Base-by-base conservation (phyloP, 2,113 vertebrate species). In the Himantopus leucocephalus region DNA sequence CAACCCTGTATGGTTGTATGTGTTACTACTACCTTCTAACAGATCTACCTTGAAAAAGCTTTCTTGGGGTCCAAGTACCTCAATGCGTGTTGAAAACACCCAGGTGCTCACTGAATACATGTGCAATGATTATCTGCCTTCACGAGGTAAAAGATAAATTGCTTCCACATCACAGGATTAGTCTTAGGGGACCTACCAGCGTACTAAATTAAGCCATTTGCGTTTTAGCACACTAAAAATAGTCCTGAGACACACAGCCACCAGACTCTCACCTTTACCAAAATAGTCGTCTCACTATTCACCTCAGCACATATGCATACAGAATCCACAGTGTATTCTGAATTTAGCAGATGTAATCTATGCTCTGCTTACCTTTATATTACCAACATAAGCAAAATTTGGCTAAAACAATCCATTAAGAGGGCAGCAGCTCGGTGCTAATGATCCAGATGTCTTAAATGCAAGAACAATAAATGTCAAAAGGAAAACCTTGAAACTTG, bases 251-350 rank as follows among this genome's bases (percentile, higher is more conserved):
- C 24, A 29, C 17, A n/a, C 8, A 70, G 66, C 52, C 37, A 8
- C n/a, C 12, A 8, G 56, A 26, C 9, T 18, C 50, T 83, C 67
- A 88, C 67, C 68, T 88, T 50, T 14, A 88, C 21, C 45, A 37
- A 53, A 35, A 55, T 0, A 2, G 0, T 2, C 7, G 50, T 10
- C 11, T 62, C 18, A 4, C 64, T 62, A 4, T 3, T 18, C 41
- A 77, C 20, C 68, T 66, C 60, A 63, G 47, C 64, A 56, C 14
- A 6, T 2, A 53, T 0, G 7, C 16, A 24, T 5, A 21, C 21
- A 82, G 29, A 22, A 79, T 3, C 9, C 48, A 27, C 52, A 64
- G 30, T 5, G 21, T 19, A 30, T 27, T 19, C 78, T 15, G 18
- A 52, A 52, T 26, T 53, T 11, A 60, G 32, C n/a, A 90, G 5